Evolutionary conservation across 2,113 vertebrate genomes (phyloP).

Genomic region (Fukomys damarensis): DNA sequence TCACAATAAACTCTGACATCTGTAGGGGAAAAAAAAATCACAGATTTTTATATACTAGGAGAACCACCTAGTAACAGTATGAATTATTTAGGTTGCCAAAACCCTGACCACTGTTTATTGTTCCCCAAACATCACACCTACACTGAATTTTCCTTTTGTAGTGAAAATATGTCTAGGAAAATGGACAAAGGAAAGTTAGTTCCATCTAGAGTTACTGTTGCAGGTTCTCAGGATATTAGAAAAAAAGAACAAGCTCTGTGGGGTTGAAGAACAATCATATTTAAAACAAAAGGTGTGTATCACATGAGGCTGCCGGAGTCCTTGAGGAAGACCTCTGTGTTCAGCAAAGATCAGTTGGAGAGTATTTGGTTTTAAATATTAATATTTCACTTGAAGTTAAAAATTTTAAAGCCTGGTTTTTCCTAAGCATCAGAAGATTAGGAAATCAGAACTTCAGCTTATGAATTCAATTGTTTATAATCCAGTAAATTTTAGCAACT

Average conservation of each 20-base stretch:
- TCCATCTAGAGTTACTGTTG: neutral
- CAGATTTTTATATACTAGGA: neutral
- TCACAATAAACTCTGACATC: neutral
- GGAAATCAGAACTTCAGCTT: conserved; percentile 47
- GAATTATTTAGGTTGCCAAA: neutral
- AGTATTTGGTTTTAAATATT: conserved; percentile 62
- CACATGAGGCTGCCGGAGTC: neutral
- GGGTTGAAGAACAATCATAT: neutral
- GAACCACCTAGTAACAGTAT: neutral
- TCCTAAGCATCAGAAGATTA: conserved; percentile 36
- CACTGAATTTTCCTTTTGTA: neutral
- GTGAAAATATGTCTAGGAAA: conserved; percentile 11
- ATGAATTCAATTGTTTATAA: conserved; percentile 70
- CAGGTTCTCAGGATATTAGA: neutral
- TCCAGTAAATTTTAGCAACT: conserved; percentile 66
- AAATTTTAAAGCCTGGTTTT: conserved; percentile 59
- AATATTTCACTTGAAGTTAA: conserved; percentile 58
- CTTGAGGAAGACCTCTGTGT: conserved; percentile 13
- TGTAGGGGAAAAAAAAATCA: neutral
- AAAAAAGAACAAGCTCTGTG: neutral
- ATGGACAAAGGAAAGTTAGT: neutral
- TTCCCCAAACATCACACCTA: conserved; percentile 7
- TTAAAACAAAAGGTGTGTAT: neutral
- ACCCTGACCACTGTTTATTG: neutral
- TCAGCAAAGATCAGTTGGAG: conserved; percentile 55